Base-by-base conservation (phyloP, 2,888 invertebrate species). In the Agonopterix arenella region DNA sequence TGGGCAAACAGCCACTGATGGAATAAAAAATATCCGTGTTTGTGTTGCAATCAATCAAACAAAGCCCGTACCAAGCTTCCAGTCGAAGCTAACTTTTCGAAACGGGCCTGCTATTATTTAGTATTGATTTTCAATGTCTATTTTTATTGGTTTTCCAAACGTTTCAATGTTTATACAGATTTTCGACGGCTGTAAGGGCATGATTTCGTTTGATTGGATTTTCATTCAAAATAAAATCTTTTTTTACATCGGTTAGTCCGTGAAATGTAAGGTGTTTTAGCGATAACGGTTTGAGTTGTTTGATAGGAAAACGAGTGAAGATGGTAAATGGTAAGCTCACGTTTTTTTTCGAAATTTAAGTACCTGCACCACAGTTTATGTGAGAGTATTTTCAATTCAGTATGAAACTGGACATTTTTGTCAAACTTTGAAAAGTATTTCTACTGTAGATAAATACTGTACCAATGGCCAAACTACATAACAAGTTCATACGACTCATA, bases 1-100 rank as follows among this genome's bases (percentile, higher is more conserved):
- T 61, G 63, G 55, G 73, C 70, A 80, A 83, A 80, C 73, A 82
- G 60, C 61, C 60, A 65, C 40, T 68, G 73, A 76, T 73, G 68
- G 75, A 80, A 76, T 78, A 77, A 82, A 82, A 82, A 80, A 77
- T 66, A 64, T 56, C 66, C 58, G 55, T 83, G 79, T 84, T 83
- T 84, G 82, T 75, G 72, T 79, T 78, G 80, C 85, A 84, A 84
- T 86, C 85, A 83, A 82, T 85, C 86, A 84, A 81, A 85, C 81
- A 84, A 78, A 76, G 78, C 80, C 66, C 63, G 72, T 68, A 53
- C 48, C 47, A 47, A 68, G 64, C 68, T 72, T 64, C 66, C 70
- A 63, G 73, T 70, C 71, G 78, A 77, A 75, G 81, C 79, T 74
- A 81, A 84, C 84, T 81, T 81, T 77, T 67, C 64, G 64, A 74